These are phyloP conservation scores for Diadema setosum DNA, from an alignment of 35 echinoderm and acorn worm species.

Conservation along the genomic window DNA sequence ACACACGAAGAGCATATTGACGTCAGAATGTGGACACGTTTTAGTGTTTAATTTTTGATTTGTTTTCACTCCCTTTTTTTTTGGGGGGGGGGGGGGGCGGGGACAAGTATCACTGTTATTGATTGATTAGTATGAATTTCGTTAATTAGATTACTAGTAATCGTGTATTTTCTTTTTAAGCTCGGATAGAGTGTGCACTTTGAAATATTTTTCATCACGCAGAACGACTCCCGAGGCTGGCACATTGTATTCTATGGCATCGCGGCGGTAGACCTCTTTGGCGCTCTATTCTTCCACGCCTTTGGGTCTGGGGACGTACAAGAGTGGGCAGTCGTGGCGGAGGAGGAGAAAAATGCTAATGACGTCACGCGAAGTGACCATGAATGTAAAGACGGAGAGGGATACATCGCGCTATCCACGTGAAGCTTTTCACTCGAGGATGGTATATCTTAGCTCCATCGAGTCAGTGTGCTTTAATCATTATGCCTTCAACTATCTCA, in stretches of 20 bases:
- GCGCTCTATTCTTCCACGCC: neutral
- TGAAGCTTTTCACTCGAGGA: too few species aligned
- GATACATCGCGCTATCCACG: too few species aligned
- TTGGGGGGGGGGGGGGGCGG: neutral
- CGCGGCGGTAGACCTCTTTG: neutral
- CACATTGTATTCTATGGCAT: neutral
- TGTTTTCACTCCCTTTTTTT: neutral
- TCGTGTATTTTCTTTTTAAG: neutral
- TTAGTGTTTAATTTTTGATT: neutral
- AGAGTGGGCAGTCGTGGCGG: neutral
- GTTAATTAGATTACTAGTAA: neutral
- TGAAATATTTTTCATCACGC: neutral
- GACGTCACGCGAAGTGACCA: too few species aligned
- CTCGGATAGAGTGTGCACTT: neutral
- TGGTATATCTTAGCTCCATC: too few species aligned
- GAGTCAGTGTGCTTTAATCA: too few species aligned
- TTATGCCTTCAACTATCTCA: too few species aligned
- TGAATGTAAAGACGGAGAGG: too few species aligned
- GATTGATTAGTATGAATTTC: neutral
- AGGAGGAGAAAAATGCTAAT: neutral
- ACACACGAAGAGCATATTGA: too few species aligned
- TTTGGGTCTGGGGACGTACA: neutral
- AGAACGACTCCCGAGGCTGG: neutral
- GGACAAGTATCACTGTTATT: neutral
- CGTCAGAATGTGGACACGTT: neutral